These are phyloP conservation scores for Melipona beecheii DNA, from an alignment of 2,888 invertebrate genomes.

Conservation along the genomic window DNA sequence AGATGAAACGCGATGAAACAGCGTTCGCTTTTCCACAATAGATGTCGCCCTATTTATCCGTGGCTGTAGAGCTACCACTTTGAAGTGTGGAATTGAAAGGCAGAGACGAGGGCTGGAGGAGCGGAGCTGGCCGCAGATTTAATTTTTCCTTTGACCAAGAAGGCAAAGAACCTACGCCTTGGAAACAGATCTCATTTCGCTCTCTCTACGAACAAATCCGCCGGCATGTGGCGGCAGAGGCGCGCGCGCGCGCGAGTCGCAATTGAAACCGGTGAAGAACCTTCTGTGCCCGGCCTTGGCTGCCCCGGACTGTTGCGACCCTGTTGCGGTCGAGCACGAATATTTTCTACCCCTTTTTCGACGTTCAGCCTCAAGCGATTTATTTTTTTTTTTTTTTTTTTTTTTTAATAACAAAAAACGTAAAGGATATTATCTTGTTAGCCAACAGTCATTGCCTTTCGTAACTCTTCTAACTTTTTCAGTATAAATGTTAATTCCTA, in stretches of 20 bases:
- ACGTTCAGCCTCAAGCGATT: neutral
- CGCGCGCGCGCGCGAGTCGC: neutral
- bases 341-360: neutral
- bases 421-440: too few relatives aligned
- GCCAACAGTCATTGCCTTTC: too few relatives aligned
- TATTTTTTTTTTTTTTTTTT: neutral
- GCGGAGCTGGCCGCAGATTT: conserved; percentile 4
- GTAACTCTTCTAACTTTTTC: too few relatives aligned
- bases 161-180: neutral
- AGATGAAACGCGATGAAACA: neutral
- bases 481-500: too few relatives aligned
- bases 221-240: neutral
- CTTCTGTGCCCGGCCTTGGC: neutral
- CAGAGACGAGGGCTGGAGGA: neutral
- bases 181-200: conserved; percentile 10
- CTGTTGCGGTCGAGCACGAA: neutral
- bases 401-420: neutral
- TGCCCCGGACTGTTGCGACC: neutral
- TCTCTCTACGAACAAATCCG: neutral
- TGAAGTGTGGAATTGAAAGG: conserved; percentile 18
- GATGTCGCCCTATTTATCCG: neutral
- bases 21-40: neutral
- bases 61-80: neutral
- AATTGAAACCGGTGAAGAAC: conserved; percentile 3
- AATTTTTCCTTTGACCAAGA: conserved; percentile 26